A percentile compares a stretch with the other conserved stretches of the same genome.
phyloP scores from a whole-genome alignment of 30 jellyfish, hydroid and myxozoan species.

The Rhopilema esculentum region DNA sequence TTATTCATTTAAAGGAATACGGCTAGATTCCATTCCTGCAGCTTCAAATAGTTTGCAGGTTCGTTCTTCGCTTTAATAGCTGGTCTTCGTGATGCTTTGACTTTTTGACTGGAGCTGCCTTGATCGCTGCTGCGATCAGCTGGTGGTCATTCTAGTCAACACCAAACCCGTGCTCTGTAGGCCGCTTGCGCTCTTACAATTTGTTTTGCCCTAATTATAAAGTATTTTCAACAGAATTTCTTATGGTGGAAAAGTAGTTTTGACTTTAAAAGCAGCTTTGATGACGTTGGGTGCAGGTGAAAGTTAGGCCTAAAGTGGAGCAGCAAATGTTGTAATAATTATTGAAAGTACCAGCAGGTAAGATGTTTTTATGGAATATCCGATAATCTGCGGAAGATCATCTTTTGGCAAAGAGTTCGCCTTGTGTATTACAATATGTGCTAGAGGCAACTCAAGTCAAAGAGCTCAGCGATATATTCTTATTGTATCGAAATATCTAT shows the following conservation, averaged over 20 bases:
- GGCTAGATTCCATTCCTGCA: neutral
- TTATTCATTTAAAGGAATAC: neutral
- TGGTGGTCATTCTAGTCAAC: constrained; percentile 51
- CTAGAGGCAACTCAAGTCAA: too few relatives aligned
- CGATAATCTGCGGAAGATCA: neutral
- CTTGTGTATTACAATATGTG: too few relatives aligned
- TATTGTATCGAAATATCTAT: too few relatives aligned
- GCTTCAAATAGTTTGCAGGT: neutral
- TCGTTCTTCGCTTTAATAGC: neutral
- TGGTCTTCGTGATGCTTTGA: constrained; percentile 61
- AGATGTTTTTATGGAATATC: neutral
- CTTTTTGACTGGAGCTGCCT: constrained; percentile 67
- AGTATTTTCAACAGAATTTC: neutral
- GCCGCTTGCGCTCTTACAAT: neutral
- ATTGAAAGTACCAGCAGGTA: neutral
- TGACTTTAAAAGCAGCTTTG: neutral
- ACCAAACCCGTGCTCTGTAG: constrained; percentile 9
- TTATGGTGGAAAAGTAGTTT: too few relatives aligned
- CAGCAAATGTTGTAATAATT: neutral
- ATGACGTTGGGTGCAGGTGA: neutral
- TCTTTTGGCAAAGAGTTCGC: too few relatives aligned
- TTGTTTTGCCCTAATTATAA: neutral
- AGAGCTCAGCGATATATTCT: too few relatives aligned
- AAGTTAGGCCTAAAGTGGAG: neutral
- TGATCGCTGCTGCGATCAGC: constrained; percentile 68